Conservation (phyloP, 2,797 vertebrate species). For the Acanthis flammea region DNA sequence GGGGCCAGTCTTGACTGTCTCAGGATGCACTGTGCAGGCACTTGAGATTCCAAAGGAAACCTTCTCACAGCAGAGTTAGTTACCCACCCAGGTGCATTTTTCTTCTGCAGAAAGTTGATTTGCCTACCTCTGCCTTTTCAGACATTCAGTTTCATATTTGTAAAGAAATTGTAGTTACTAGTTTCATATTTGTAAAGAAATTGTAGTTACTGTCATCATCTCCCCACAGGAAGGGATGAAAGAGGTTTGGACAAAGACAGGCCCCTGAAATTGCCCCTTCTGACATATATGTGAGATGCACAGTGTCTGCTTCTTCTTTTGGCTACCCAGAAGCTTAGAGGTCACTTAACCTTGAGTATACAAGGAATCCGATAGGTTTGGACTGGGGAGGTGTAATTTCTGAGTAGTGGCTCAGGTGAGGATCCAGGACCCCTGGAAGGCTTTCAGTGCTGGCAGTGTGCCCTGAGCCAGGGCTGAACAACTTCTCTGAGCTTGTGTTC, state of each 20-base stretch:
- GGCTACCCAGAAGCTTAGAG: background rate
- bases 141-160: background rate
- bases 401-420: background rate
- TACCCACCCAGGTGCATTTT: background rate
- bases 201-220: background rate
- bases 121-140: background rate
- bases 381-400: background rate
- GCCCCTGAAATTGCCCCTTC: background rate
- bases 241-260: background rate
- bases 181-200: background rate
- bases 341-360: background rate
- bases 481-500: background rate
- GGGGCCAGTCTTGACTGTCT: background rate
- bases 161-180: background rate
- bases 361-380: background rate
- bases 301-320: background rate
- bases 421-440: background rate
- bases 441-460: background rate
- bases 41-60: background rate
- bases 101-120: background rate
- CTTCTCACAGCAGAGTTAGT: background rate
- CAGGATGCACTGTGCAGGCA: background rate
- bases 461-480: background rate
- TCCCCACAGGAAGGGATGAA: background rate
- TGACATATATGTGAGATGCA: background rate